Base-by-base conservation (phyloP, 2,797 vertebrate genomes). In the Lindbergichthys nudifrons region DNA sequence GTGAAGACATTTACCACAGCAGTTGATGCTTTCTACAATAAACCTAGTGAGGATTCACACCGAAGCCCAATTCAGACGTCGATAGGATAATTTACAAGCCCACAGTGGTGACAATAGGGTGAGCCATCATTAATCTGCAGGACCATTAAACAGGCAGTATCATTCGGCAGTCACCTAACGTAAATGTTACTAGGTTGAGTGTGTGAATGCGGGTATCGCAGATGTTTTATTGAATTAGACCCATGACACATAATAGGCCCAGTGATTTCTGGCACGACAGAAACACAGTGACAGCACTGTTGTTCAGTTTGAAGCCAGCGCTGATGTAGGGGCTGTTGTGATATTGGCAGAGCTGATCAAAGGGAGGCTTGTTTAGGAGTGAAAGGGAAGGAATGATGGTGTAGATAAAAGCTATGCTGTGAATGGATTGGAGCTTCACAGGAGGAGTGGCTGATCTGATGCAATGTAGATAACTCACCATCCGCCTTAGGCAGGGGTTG, bases 191-290 rank as follows among this genome's bases (percentile, higher is more conserved):
- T 41, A 46, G 48, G 74, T 54, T 50, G 60, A 58, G 21, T 30
- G 71, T 19, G 58, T 73, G 64, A 69, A 75, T 57, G 43, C 8
- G n/a, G 51, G 36, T 39, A 45, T 79, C 58, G 54, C 64, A 70
- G 65, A 81, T 66, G 59, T 74, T 73, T 81, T 78, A 84, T 75
- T 71, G 70, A 85, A 77, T 81, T 80, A 72, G 68, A 67, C 65
- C 65, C 18, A 19, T 66, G 73, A 65, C 75, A 80, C 43, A 57
- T 67, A 65, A 63, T 12, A 36, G 36, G 60, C 75, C 47, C 54
- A 43, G 60, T 73, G 66, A 83, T 61, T 83, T 72, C 75, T 79
- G 54, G 48, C 65, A 23, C 66, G 7, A 7, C 23, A 62, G 57
- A 73, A 30, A 68, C 42, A 48, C 54, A 66, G 42, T 39, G 70